Percentiles rank a stretch among this genome's conserved stretches.
phyloP scores from a whole-genome alignment of 92 coral and sea anemone genomes.

The Bergia puertoricense region DNA sequence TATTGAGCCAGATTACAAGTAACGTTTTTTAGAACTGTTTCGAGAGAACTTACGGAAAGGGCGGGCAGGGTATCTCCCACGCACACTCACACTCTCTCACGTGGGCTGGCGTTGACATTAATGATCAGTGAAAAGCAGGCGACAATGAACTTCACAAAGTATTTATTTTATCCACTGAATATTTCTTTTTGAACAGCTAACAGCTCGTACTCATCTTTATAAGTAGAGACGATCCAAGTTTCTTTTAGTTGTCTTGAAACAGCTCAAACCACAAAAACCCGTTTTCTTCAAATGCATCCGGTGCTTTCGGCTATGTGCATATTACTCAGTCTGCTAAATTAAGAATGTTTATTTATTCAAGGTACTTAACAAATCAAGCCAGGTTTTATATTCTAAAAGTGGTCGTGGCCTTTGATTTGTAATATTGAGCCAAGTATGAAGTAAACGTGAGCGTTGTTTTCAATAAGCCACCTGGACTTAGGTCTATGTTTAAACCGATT shows the following conservation, averaged over 20 bases:
- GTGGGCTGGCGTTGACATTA: too few relatives aligned
- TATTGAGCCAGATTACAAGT: constrained; percentile 8
- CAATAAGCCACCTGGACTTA: neutral
- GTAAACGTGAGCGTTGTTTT: too few relatives aligned
- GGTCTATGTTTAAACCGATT: neutral
- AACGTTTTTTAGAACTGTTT: constrained; percentile 1
- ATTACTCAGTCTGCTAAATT: neutral
- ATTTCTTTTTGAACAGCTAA: too few relatives aligned
- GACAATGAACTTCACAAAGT: too few relatives aligned
- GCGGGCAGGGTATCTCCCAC: neutral
- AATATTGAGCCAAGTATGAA: too few relatives aligned
- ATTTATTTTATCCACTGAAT: too few relatives aligned
- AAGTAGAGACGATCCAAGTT: too few relatives aligned
- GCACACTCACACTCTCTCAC: neutral
- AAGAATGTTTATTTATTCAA: neutral
- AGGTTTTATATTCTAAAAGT: neutral
- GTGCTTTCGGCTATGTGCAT: neutral
- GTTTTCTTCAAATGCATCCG: neutral
- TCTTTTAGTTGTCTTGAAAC: too few relatives aligned
- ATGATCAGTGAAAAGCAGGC: too few relatives aligned
- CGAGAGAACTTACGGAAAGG: neutral
- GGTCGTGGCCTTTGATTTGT: too few relatives aligned
- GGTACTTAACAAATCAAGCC: neutral
- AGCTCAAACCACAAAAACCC: too few relatives aligned
- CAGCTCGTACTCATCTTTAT: too few relatives aligned